A percentile compares a stretch with the other conserved stretches of the same genome.
phyloP scores from a whole-genome alignment of 92 coral and sea anemone genomes.

The Virgularia gustaviana region DNA sequence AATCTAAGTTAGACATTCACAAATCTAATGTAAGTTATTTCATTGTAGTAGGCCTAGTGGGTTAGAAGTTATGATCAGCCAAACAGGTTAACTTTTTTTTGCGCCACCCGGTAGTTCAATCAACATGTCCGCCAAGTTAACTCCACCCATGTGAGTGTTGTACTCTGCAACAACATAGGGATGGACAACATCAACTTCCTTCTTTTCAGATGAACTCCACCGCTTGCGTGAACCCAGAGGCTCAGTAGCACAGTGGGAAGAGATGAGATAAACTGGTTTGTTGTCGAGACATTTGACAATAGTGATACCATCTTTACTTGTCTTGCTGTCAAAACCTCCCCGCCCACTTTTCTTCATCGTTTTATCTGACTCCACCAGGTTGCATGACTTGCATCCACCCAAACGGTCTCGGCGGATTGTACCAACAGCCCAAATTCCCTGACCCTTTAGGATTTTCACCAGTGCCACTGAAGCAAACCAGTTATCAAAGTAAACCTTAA shows the following conservation, averaged over 20 bases:
- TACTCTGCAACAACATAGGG: too few species aligned
- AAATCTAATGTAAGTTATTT: too few species aligned
- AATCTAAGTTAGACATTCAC: too few species aligned
- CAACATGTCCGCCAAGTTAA: too few species aligned
- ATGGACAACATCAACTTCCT: slow-evolving; percentile 2
- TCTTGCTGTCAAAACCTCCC: not conserved
- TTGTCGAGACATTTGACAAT: not conserved
- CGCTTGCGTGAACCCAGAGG: not conserved
- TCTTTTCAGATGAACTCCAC: not conserved
- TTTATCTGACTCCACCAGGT: not conserved
- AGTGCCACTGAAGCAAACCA: not conserved
- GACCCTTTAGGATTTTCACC: not conserved
- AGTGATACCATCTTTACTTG: not conserved
- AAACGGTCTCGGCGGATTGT: not conserved
- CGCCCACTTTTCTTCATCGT: not conserved
- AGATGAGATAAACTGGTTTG: not conserved
- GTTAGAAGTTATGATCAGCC: too few species aligned
- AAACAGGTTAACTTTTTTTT: too few species aligned
- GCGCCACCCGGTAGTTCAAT: too few species aligned
- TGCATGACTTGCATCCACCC: not conserved
- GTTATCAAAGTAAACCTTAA: slow-evolving; percentile 11
- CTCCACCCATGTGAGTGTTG: too few species aligned
- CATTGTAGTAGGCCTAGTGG: too few species aligned
- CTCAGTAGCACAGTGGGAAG: not conserved
- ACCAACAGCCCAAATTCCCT: not conserved